These are phyloP conservation scores for Acrocyrtus sp. DNA, from an alignment of 2,888 invertebrate species.

Conservation along the genomic window DNA sequence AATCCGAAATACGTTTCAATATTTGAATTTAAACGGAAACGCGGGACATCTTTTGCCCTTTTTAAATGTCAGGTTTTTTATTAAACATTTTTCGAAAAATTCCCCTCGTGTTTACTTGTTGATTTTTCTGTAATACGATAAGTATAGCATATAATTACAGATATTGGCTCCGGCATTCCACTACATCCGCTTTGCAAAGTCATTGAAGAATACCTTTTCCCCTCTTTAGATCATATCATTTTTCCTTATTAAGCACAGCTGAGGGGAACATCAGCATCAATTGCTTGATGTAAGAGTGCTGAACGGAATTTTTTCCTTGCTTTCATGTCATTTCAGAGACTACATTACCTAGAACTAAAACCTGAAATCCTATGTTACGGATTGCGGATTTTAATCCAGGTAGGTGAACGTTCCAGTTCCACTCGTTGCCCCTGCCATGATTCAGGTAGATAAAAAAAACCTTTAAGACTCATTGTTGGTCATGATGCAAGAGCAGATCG, in stretches of 20 bases:
- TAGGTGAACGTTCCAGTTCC: background rate
- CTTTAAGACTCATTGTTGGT: no score
- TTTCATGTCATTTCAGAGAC: background rate
- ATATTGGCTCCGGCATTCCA: background rate
- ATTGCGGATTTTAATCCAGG: constrained; percentile 21
- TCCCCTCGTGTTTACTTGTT: no score
- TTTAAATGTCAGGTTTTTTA: no score
- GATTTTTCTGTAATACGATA: no score
- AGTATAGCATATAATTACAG: no score
- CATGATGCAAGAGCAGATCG: constrained; percentile 12
- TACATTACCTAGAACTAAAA: background rate
- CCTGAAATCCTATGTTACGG: background rate
- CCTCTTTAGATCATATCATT: background rate
- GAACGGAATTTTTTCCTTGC: constrained; percentile 1
- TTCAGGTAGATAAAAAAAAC: background rate
- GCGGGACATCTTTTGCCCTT: no score
- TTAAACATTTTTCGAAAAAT: no score
- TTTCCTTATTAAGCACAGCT: no score
- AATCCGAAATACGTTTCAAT: no score
- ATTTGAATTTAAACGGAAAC: no score
- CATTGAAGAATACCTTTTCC: background rate
- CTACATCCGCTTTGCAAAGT: background rate
- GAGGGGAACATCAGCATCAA: background rate
- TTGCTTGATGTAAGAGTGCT: background rate
- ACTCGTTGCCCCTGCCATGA: background rate